A percentile compares a stretch with the other conserved stretches of the same genome.
These are phyloP conservation scores for Monoplex corrugatus DNA, from an alignment of 2,888 invertebrate genomes.

Conservation along the genomic window DNA sequence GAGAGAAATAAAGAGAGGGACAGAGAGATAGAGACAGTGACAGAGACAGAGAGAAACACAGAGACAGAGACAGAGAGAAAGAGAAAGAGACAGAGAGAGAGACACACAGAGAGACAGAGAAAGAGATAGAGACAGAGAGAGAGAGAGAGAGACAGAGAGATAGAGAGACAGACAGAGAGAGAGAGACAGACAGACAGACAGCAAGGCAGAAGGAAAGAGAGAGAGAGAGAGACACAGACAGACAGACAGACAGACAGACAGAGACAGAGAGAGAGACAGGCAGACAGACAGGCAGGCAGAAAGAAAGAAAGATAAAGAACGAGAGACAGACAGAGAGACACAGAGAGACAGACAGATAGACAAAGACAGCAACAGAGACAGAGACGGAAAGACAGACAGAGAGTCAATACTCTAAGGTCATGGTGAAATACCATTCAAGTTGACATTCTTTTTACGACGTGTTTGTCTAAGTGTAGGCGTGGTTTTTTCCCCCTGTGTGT, in stretches of 20 bases:
- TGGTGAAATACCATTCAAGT: no score
- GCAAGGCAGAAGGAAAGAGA: not conserved
- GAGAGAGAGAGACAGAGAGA: not conserved
- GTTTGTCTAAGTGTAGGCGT: no score
- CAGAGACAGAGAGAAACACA: no score
- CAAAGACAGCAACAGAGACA: not conserved
- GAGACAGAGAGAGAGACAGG: not conserved
- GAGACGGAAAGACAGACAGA: not conserved
- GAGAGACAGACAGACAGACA: not conserved
- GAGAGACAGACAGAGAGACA: not conserved
- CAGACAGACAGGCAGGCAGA: not conserved
- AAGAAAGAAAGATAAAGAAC: no score
- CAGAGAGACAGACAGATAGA: not conserved
- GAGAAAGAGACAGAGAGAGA: not conserved
- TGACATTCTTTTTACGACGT: no score
- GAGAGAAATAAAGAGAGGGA: no score
- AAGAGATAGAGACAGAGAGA: not conserved
- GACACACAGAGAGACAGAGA: not conserved
- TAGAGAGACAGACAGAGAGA: not conserved
- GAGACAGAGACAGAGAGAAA: no score
- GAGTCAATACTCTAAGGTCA: no score
- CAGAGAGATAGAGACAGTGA: no score
- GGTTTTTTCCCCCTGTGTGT: no score
- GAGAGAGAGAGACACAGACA: not conserved
- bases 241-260: not conserved